Base-by-base conservation (phyloP, 2,113 vertebrate genomes). In the Entelurus aequoreus region DNA sequence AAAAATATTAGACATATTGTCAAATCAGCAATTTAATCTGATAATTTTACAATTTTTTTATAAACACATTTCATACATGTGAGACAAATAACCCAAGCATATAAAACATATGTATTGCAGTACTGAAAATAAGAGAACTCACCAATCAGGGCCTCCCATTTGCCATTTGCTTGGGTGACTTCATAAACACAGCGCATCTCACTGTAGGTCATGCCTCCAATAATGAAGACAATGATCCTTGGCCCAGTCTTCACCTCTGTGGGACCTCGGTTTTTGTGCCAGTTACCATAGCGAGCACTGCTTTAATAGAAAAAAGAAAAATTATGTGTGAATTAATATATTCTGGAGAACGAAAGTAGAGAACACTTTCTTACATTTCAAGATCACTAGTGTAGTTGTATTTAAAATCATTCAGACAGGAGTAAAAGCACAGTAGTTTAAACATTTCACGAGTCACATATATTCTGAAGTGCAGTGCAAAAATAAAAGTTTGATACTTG, bases 131-230 rank as follows among this genome's bases (percentile, higher is more conserved):
- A 9, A 28, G 14, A 44, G 11, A 13, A 92, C 95, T 94, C 89
- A 99, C 96, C 96, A 76, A 98, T 95, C 55, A 98, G 87, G 69
- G 95, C 96, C 69, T 98, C 96, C 96, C 96, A 99, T 86, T 99
- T 99, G 68, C 96, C 95, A 2, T 92, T 99, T 88, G 95, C 93
- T 85, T 98, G 96, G 0, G 96, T 98, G 90, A 99, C 96, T 86
- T 99, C 96, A 0, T 99, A 99, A 63, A 94, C 93, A 1, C 96
- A 98, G 60, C 96, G 95, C 94, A 99, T 99, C 88, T 99, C 96
- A 2, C 92, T 98, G 89, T 94, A 91, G 51, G 92, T 91, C 87
- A 96, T 79, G 0, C 96, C 96, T 0, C 96, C 96, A 6, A 98
- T 91, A 80, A 99, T 94, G 88, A 99, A 99, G 71, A 98, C 92